phyloP scores from a whole-genome alignment of 2,888 invertebrate genomes.

The Eupithecia pulchellata region DNA sequence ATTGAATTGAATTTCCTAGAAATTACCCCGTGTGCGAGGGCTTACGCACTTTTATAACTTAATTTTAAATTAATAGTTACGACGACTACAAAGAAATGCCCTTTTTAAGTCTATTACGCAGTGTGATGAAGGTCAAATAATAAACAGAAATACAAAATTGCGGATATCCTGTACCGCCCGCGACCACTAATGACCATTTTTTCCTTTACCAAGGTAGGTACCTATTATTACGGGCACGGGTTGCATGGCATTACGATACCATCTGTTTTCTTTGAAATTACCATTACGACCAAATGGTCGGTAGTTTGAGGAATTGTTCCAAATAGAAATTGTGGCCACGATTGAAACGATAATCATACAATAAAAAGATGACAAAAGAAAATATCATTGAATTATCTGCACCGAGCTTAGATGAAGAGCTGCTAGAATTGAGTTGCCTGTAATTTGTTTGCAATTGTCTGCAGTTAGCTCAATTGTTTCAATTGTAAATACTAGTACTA shows the following conservation, averaged over 20 bases:
- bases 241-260: slow-evolving; percentile 24
- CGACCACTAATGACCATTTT: slow-evolving; percentile 29
- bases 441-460: too few species aligned
- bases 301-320: not conserved
- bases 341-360: too few species aligned
- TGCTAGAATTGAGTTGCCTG: too few species aligned
- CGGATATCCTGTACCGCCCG: slow-evolving; percentile 30
- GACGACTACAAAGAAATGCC: not conserved
- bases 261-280: slow-evolving; percentile 25
- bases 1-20: too few species aligned
- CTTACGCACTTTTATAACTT: too few species aligned
- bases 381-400: too few species aligned
- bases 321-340: not conserved
- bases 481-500: too few species aligned
- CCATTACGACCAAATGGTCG: slow-evolving; percentile 7
- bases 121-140: slow-evolving; percentile 22
- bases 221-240: slow-evolving; percentile 15
- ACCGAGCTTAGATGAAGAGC: too few species aligned
- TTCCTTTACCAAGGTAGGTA: slow-evolving; percentile 7
- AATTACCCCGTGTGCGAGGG: too few species aligned
- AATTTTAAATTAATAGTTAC: not conserved
- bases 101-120: slow-evolving; percentile 9
- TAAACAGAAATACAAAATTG: slow-evolving; percentile 27
- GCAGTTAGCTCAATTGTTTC: too few species aligned
- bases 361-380: not conserved